phyloP scores from a whole-genome alignment of 1,140 invertebrate genomes.

The Pogonomyrmex barbatus region DNA sequence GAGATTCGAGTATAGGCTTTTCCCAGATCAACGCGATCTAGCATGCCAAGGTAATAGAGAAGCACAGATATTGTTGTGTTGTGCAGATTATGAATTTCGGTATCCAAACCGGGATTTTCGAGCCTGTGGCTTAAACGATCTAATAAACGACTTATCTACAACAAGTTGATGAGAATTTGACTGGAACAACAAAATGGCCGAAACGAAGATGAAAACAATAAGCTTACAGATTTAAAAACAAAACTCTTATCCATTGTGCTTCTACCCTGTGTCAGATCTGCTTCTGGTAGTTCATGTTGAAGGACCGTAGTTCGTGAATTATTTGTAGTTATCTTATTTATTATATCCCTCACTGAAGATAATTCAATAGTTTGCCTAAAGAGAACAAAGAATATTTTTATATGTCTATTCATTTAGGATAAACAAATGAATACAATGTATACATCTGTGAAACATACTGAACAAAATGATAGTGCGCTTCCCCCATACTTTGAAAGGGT shows the following conservation, averaged over 20 bases:
- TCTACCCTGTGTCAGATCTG: conserved; percentile 83
- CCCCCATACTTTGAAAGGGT: conserved; percentile 83
- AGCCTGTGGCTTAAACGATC: conserved; percentile 83
- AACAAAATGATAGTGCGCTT: conserved; percentile 82
- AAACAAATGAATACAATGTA: conserved; percentile 1
- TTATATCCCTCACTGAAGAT: conserved; percentile 70
- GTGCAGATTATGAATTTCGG: conserved; percentile 82
- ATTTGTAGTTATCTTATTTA: conserved; percentile 67
- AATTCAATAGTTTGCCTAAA: conserved; percentile 76
- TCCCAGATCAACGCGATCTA: conserved; percentile 80
- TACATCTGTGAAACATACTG: conserved; percentile 17
- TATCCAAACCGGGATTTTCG: conserved; percentile 84
- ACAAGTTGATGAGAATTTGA: conserved; percentile 45
- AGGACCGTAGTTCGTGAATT: conserved; percentile 72
- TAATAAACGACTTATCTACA: conserved; percentile 81
- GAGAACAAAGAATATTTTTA: background rate
- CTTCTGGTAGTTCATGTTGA: conserved; percentile 81
- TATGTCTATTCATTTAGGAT: background rate
- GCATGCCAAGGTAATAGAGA: conserved; percentile 82
- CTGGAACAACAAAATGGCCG: background rate
- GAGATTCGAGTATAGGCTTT: conserved; percentile 82
- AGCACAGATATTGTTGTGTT: conserved; percentile 83
- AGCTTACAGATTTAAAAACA: conserved; percentile 81
- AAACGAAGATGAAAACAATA: conserved; percentile 17
- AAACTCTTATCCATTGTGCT: conserved; percentile 77